Base-by-base conservation (phyloP, 2,888 invertebrate species). In the Drosophila peninsularis region DNA sequence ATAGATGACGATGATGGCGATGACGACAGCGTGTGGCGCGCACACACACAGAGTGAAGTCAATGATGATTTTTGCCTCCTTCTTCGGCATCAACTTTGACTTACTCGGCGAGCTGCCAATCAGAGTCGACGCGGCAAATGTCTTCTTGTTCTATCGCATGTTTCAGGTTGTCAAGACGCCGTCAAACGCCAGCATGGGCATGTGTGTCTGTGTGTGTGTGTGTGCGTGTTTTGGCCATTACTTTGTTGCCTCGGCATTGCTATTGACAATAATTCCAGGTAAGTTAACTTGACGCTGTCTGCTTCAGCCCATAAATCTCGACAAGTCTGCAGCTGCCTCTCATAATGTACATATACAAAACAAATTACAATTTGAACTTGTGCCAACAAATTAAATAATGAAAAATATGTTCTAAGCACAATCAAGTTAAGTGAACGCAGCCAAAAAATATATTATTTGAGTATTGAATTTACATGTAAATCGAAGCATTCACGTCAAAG, bases 181-280 rank as follows among this genome's bases (percentile, higher is more conserved):
- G 50, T 67, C 80, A 58, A 82, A 75, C 44, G 62, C 42, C 27
- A 42, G 56, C 49, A 52, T 24, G 52, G 39, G 45, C 45, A 5
- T 54, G 11, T 55, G 39, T 65, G 61, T 72, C n/a, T 37, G 11
- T 44, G 62, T 42, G 56, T 65, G 58, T 77, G 52, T 71, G 54
- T 75, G 21, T 37, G 21, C 37, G 60, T 36, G 11, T 45, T 49
- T 61, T 74, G 68, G 78, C 74, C 78, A 86, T 82, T 82, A 82
- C 87, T 78, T 78, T 81, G 87, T 82, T 78, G 82, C 82, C 87
- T 76, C 83, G 87, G 76, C 68, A 81, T 82, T 74, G 76, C 84
- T 65, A 87, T 76, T 86, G 84, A 83, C 82, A 83, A 87, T 78
- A 78, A 74, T 78, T 80, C 55, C 64, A 66, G 52, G 42, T 76